phyloP scores from a whole-genome alignment of 2,113 vertebrate species.

The Podilymbus podiceps region DNA sequence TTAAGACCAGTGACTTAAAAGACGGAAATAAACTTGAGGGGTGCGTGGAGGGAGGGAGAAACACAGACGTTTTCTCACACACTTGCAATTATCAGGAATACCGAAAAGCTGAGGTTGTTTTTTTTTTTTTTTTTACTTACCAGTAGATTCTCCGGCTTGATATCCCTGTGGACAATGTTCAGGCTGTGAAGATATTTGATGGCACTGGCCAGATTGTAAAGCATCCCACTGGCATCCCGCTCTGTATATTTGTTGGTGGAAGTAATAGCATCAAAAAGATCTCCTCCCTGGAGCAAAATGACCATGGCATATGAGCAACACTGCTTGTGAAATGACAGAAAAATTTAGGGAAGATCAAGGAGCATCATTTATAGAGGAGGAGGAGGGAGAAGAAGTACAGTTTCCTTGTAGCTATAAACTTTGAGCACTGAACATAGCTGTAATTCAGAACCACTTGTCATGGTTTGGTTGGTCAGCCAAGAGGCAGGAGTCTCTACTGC shows the following conservation, averaged over 20 bases:
- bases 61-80: neutral
- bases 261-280: constrained; percentile 98
- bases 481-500: neutral
- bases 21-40: neutral
- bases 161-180: constrained; percentile 97
- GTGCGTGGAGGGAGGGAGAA: neutral
- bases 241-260: constrained; percentile 97
- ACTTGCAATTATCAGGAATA: neutral
- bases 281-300: constrained; percentile 85
- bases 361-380: neutral
- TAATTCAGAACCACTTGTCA: neutral
- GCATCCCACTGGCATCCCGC: constrained; percentile 94
- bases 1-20: neutral
- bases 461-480: neutral
- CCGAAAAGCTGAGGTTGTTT: neutral
- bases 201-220: constrained; percentile 95
- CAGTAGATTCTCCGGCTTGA: constrained; percentile 97
- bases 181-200: constrained; percentile 97
- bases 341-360: neutral
- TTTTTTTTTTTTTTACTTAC: constrained; percentile 71
- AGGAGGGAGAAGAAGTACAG: neutral
- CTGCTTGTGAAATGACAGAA: neutral
- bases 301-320: constrained; percentile 14
- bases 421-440: neutral
- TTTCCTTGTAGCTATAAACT: neutral